Evolutionary conservation across 1,140 invertebrate genomes (phyloP), one percentile per base, ranked within the genome.

Genomic region (Caenorhabditis inopinata): DNA sequence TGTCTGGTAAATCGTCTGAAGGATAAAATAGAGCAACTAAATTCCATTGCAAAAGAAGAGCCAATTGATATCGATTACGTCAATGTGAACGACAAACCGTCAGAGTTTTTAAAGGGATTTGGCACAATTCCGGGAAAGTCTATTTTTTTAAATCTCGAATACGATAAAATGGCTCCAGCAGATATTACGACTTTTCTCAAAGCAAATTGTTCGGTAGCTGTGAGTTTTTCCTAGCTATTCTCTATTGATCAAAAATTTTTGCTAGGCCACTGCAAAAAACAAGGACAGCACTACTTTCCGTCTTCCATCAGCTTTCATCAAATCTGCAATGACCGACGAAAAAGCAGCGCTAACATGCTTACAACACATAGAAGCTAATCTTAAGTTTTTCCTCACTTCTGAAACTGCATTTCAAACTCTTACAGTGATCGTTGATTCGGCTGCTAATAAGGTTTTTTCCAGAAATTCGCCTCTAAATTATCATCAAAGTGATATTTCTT

Each of bases 301-400:
- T 21, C 32, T 68, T 68, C 58, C 58, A 21, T 35, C 58, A 12
- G 16, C 32, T 2, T 68, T 68, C 18, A 68, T 68, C 12, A 29
- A 68, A 68, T 68, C 58, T 2, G 5, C 58, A 42, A 68, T 68
- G 58, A 68, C n/a, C 32, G 58, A 68, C 9, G n/a, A 68, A n/a
- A 29, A 35, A 18, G 35, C 23, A 16, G 12, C 58, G 2, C 3
- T 68, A 3, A 2, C 29, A 18, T 68, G 58, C 16, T 32, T 68
- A 5, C 6, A 16, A 0, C 32, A 68, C 23, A 68, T 68, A 21
- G 58, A 68, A 68, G 32, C 25, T 6, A 68, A 68, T 38, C 32
- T 68, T 2, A 68, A 68, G n/a, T 68, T 42, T 32, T 68, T 68
- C 12, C 32, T 68, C 7, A 21, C 58, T 38, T 16, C 21, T 21